These are phyloP conservation scores for Diarsia mendica DNA, from an alignment of 2,888 invertebrate genomes.

Conservation along the genomic window DNA sequence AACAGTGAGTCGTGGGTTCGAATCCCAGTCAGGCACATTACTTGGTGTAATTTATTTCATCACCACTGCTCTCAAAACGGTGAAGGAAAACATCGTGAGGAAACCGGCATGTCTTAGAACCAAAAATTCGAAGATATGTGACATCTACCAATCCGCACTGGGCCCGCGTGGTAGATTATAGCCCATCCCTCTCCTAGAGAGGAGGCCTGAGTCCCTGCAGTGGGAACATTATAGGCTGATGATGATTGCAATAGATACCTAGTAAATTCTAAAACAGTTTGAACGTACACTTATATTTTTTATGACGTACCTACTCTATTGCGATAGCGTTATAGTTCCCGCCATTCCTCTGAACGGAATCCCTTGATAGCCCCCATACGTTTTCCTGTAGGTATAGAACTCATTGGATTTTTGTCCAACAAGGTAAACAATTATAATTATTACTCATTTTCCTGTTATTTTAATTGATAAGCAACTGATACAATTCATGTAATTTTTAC, in stretches of 20 bases:
- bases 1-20: too few species aligned
- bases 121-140: too few species aligned
- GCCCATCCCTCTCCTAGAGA: too few species aligned
- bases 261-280: background rate
- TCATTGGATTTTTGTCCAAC: conserved; percentile 50
- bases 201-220: too few species aligned
- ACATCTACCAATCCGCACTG: too few species aligned
- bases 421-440: conserved; percentile 53
- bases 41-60: too few species aligned
- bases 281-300: background rate
- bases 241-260: background rate
- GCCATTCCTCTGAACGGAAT: conserved; percentile 17
- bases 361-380: background rate
- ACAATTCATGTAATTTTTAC: conserved; percentile 39
- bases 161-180: too few species aligned
- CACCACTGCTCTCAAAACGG: too few species aligned
- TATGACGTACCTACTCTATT: background rate
- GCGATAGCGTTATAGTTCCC: background rate
- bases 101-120: too few species aligned
- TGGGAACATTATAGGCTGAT: too few species aligned
- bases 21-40: too few species aligned
- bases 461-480: conserved; percentile 41
- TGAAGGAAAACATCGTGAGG: too few species aligned
- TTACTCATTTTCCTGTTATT: conserved; percentile 51
- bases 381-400: conserved; percentile 44